Conservation (phyloP, 2,888 invertebrate species). For the Cryptocephalus moraei region DNA sequence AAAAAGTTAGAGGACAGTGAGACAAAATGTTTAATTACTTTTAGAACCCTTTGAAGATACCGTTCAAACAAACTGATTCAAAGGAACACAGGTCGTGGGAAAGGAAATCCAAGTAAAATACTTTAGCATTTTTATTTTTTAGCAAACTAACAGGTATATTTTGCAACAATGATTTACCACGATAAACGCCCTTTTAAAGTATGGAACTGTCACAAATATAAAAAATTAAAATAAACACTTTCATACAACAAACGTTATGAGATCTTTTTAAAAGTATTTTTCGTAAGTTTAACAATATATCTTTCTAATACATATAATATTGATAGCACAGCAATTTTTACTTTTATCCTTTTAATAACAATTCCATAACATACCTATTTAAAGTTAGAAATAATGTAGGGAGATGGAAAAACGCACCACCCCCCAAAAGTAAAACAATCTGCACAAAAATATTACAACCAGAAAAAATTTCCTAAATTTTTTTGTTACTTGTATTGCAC, state of each 20-base stretch:
- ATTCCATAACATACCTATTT: constrained; percentile 9
- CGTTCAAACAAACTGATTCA: too few relatives aligned
- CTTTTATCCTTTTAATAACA: constrained; percentile 6
- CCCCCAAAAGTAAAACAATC: too few relatives aligned
- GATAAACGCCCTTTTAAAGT: not conserved
- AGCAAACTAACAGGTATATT: constrained; percentile 19
- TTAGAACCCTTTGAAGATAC: too few relatives aligned
- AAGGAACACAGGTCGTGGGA: too few relatives aligned
- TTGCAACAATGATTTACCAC: constrained; percentile 12
- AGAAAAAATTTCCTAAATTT: too few relatives aligned
- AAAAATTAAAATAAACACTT: constrained; percentile 13
- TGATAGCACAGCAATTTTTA: constrained; percentile 15
- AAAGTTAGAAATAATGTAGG: too few relatives aligned
- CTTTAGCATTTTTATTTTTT: constrained; percentile 16
- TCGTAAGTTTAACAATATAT: constrained; percentile 17
- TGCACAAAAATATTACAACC: too few relatives aligned
- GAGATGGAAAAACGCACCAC: too few relatives aligned
- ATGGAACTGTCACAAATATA: constrained; percentile 5
- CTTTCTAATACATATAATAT: constrained; percentile 16
- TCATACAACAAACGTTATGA: constrained; percentile 12
- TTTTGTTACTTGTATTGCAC: too few relatives aligned
- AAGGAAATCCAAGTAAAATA: constrained; percentile 16
- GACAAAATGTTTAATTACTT: too few relatives aligned
- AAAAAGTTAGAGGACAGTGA: too few relatives aligned
- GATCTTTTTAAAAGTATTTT: constrained; percentile 14